Base-by-base conservation (phyloP, 2,797 vertebrate species). In the Enteromius viviparus region DNA sequence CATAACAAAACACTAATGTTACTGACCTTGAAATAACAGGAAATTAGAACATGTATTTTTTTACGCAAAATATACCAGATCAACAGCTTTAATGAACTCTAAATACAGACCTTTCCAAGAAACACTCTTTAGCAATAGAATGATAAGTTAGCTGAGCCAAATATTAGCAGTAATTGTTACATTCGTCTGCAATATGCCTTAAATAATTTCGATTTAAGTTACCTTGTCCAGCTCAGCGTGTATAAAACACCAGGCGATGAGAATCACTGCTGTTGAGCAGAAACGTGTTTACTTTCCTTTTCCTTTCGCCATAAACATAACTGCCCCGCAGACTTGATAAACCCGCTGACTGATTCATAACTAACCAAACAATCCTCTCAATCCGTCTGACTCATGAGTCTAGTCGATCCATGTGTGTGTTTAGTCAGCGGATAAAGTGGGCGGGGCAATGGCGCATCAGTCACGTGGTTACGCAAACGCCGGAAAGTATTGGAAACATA, bases 261-360 rank as follows among this genome's bases (percentile, higher is more conserved):
- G 9, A 51, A 26, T 11, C 21, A 1, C 21, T 32, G 4, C 7
- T 37, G 12, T 5, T 29, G 14, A 75, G 15, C 51, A 65, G 21
- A 29, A 37, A 42, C 80, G 37, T 58, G 45, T 51, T 66, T 51
- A 53, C 72, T 76, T 76, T 82, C 72, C 37, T 71, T 72, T 68
- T 70, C 78, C n/a, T 76, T 82, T 83, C 81, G 7, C 40, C 37
- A 21, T 60, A 83, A 83, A 83, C 81, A 76, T 21, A 76, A 68
- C 51, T 34, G 32, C n/a, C 10, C 17, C 4, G 17, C 62, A 42
- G 26, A 23, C 49, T 42, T 15, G 62, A 40, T 21, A 32, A 34
- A 34, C 8, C 6, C 17, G 66, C 17, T 32, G n/a, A 47, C 34
- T 76, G 72, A 82, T 68, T 29, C 40, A 26, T 11, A 82, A 68